These are phyloP conservation scores for Fabriciana adippe DNA, from an alignment of 2,888 invertebrate species.

Conservation along the genomic window DNA sequence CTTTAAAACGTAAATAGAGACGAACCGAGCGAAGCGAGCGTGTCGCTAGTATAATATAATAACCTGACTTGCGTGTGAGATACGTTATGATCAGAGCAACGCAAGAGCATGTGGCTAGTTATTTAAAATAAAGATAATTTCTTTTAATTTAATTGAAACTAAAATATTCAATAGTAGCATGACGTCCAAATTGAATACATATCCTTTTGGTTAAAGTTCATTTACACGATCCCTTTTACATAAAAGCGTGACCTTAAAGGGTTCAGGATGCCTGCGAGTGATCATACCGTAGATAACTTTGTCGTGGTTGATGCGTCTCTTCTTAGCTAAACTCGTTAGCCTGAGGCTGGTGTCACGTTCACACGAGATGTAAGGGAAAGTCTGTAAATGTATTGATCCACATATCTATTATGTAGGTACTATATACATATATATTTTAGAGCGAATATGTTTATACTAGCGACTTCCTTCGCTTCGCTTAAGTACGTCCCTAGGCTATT, in stretches of 20 bases:
- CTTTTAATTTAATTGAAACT: too few species aligned
- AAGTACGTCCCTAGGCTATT: too few species aligned
- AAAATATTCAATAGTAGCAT: background rate
- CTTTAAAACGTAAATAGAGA: too few species aligned
- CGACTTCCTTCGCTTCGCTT: too few species aligned
- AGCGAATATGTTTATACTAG: background rate
- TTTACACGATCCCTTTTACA: slow-evolving; percentile 7
- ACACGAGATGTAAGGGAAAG: slow-evolving; percentile 9
- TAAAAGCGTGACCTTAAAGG: slow-evolving; percentile 10
- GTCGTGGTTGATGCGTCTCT: slow-evolving; percentile 15
- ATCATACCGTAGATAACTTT: slow-evolving; percentile 15
- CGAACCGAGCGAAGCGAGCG: too few species aligned
- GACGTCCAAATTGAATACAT: slow-evolving; percentile 13
- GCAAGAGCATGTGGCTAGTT: too few species aligned
- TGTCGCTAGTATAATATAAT: too few species aligned
- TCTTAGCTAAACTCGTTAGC: slow-evolving; percentile 19
- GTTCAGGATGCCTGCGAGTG: slow-evolving; percentile 11
- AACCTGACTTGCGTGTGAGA: too few species aligned
- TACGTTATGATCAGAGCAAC: too few species aligned
- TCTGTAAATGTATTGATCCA: slow-evolving; percentile 1
- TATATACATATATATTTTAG: background rate
- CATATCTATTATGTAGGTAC: background rate
- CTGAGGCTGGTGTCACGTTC: slow-evolving; percentile 9
- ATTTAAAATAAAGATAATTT: too few species aligned
- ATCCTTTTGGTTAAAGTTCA: slow-evolving; percentile 9